A percentile compares a stretch with the other conserved stretches of the same genome.
phyloP scores from a whole-genome alignment of 2,888 invertebrate species.

The Dorcus hopei region DNA sequence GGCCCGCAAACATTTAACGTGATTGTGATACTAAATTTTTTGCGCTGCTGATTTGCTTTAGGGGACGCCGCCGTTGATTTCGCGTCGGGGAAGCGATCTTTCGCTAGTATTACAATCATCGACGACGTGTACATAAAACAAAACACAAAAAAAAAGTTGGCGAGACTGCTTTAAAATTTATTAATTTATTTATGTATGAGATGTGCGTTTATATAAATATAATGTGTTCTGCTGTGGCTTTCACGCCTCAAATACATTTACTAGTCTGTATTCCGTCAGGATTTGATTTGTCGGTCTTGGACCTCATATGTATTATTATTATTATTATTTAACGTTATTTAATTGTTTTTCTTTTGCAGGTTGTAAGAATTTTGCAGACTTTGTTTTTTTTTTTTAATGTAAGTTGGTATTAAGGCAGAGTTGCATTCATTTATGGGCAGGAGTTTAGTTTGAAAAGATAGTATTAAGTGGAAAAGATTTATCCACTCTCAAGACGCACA shows the following conservation, averaged over 20 bases:
- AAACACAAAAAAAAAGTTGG: neutral
- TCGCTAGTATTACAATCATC: conserved; percentile 5
- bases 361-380: neutral
- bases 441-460: too few relatives aligned
- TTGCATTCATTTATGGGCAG: neutral
- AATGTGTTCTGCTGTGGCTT: conserved; percentile 33
- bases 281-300: conserved; percentile 23
- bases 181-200: conserved; percentile 14
- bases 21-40: neutral
- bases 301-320: conserved; percentile 4
- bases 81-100: too few relatives aligned
- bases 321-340: conserved; percentile 13
- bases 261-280: conserved; percentile 43
- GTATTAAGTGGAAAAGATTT: too few relatives aligned
- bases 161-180: conserved; percentile 17
- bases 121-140: conserved; percentile 8
- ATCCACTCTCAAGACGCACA: too few relatives aligned
- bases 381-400: neutral
- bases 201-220: conserved; percentile 5
- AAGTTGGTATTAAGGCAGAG: neutral
- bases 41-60: neutral
- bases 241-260: conserved; percentile 37
- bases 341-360: conserved; percentile 3
- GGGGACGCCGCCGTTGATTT: too few relatives aligned
- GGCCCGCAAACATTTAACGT: neutral